phyloP scores from a whole-genome alignment of 2,797 vertebrate genomes.

The Coracias cyanogaster region DNA sequence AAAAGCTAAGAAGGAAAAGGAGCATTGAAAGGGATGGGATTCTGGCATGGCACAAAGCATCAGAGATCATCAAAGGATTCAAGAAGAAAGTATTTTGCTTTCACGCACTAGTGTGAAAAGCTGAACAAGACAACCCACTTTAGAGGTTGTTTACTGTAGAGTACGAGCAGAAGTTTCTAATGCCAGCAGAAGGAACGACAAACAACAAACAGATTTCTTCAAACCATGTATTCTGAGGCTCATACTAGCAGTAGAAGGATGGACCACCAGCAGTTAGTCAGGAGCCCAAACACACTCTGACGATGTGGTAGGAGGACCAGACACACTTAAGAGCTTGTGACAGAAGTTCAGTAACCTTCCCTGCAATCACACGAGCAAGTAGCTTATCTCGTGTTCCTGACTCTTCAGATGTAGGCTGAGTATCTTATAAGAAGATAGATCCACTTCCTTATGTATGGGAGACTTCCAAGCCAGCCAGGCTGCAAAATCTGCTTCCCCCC shows the following conservation, averaged over 20 bases:
- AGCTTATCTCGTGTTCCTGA: neutral
- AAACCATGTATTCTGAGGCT: neutral
- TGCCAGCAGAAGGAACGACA: neutral
- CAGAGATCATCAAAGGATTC: neutral
- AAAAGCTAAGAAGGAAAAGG: neutral
- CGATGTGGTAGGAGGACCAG: neutral
- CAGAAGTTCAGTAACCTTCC: neutral
- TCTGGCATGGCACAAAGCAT: neutral
- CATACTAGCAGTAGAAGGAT: neutral
- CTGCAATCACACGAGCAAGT: neutral
- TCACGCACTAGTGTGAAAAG: neutral
- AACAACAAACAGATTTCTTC: neutral
- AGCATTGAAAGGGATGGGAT: neutral
- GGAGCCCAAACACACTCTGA: neutral
- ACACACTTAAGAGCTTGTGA: neutral
- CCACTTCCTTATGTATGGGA: slow-evolving; percentile 28
- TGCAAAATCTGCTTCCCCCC: slow-evolving; percentile 56
- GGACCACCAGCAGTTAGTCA: neutral
- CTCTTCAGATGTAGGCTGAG: neutral
- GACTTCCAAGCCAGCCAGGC: slow-evolving; percentile 20
- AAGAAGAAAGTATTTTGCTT: neutral
- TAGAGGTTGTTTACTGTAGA: neutral
- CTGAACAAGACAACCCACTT: neutral
- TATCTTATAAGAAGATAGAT: neutral
- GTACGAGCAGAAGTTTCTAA: neutral